phyloP scores from a whole-genome alignment of 2,113 vertebrate species.

The Dissostichus mawsoni region DNA sequence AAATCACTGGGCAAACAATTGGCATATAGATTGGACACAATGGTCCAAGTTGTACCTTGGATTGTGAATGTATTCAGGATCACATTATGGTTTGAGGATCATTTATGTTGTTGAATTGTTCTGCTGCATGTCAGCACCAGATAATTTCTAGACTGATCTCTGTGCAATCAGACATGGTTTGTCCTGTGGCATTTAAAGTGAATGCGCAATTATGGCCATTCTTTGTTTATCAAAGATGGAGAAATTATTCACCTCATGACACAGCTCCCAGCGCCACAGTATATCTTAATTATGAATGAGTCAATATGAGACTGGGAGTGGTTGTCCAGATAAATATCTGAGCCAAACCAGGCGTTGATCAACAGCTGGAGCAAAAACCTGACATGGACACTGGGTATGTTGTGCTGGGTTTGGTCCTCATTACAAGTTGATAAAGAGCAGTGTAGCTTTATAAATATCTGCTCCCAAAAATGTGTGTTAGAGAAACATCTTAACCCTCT shows the following conservation, averaged over 20 bases:
- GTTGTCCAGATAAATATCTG: constrained; percentile 44
- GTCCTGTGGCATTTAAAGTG: constrained; percentile 6
- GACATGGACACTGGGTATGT: neutral
- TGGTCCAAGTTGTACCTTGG: neutral
- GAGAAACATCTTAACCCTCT: neutral
- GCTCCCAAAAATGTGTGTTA: neutral
- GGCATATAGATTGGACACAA: neutral
- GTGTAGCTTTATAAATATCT: neutral
- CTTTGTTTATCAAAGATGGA: constrained; percentile 37
- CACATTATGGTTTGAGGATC: neutral
- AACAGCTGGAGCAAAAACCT: constrained; percentile 30
- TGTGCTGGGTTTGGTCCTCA: neutral
- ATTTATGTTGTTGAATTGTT: neutral
- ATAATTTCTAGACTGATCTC: neutral
- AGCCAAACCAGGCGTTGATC: constrained; percentile 19
- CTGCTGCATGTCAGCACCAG: neutral
- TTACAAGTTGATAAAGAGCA: neutral
- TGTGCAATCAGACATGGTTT: constrained; percentile 4
- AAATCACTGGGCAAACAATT: constrained; percentile 26
- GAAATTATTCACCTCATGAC: neutral
- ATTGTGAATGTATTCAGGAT: constrained; percentile 17
- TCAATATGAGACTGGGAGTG: constrained; percentile 61
- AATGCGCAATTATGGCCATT: constrained; percentile 36
- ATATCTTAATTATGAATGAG: constrained; percentile 52
- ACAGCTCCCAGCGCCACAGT: constrained; percentile 17